Conservation (phyloP, 1,140 invertebrate genomes). For the Bombus waltoni region DNA sequence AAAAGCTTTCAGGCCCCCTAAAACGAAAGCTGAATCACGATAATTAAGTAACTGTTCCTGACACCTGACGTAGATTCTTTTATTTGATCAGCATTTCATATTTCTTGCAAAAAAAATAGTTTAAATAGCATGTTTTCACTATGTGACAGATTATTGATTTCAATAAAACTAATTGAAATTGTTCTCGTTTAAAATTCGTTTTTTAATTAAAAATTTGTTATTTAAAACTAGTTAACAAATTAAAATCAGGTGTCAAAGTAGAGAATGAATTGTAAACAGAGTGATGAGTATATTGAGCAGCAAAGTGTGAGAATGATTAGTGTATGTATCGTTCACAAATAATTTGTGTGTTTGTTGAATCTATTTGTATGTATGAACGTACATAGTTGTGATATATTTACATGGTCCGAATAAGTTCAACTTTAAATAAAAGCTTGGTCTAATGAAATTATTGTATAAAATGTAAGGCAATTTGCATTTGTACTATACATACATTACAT, state of each 20-base stretch:
- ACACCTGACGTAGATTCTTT: constrained; percentile 45
- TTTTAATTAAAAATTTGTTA: constrained; percentile 44
- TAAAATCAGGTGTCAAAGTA: constrained; percentile 34
- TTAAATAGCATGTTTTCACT: constrained; percentile 3
- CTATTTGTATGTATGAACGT: constrained; percentile 30
- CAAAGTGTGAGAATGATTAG: constrained; percentile 30
- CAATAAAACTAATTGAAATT: constrained; percentile 14
- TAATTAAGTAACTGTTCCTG: constrained; percentile 80
- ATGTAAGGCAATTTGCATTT: constrained; percentile 19
- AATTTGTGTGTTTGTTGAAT: constrained; percentile 50
- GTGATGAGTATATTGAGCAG: constrained; percentile 10
- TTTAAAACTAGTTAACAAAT: constrained; percentile 31
- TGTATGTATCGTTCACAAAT: constrained; percentile 30
- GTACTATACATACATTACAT: constrained; percentile 26
- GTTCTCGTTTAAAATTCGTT: constrained; percentile 8
- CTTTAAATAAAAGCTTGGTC: neutral
- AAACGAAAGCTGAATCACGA: constrained; percentile 97
- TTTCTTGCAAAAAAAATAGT: constrained; percentile 51
- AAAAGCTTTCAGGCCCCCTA: constrained; percentile 95
- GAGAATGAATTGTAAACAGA: constrained; percentile 26
- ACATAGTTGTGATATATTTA: constrained; percentile 40
- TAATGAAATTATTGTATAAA: constrained; percentile 30
- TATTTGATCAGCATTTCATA: constrained; percentile 46
- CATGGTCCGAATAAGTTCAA: constrained; percentile 44
- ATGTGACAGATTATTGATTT: constrained; percentile 14